Evolutionary conservation across 2,888 invertebrate species (phyloP).

Genomic region (Tetrapedia diversipes): DNA sequence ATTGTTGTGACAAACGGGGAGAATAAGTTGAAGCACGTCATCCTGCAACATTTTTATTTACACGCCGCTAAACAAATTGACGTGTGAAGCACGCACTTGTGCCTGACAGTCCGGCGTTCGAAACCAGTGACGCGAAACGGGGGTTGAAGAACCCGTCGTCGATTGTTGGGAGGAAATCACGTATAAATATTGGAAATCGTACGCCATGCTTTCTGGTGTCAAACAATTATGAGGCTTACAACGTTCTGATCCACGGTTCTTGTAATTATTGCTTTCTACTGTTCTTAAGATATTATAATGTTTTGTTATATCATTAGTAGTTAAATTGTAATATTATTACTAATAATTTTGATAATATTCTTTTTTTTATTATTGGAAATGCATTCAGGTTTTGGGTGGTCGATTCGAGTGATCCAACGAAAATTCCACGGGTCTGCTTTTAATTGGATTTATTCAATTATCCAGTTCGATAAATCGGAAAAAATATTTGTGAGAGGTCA

Average conservation of each 20-base stretch:
- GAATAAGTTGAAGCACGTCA: constrained; percentile 37
- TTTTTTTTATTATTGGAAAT: too few species aligned
- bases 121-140: constrained; percentile 26
- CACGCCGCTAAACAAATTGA: constrained; percentile 71
- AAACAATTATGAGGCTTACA: too few species aligned
- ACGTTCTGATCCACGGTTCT: too few species aligned
- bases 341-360: too few species aligned
- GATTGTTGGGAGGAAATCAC: constrained; percentile 17
- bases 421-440: constrained; percentile 10
- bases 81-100: constrained; percentile 79
- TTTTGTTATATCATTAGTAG: too few species aligned
- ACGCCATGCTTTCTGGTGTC: not conserved
- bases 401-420: not conserved
- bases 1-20: constrained; percentile 45
- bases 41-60: constrained; percentile 56
- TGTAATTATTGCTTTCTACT: too few species aligned
- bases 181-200: constrained; percentile 34
- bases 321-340: too few species aligned
- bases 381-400: not conserved
- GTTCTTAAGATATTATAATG: too few species aligned
- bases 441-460: constrained; percentile 46
- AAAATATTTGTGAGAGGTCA: constrained; percentile 32
- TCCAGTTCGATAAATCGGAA: constrained; percentile 33
- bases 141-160: constrained; percentile 22
- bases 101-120: constrained; percentile 66